These are phyloP conservation scores for Nothobranchius kuhntae DNA, from an alignment of 2,113 vertebrate genomes.

Conservation along the genomic window DNA sequence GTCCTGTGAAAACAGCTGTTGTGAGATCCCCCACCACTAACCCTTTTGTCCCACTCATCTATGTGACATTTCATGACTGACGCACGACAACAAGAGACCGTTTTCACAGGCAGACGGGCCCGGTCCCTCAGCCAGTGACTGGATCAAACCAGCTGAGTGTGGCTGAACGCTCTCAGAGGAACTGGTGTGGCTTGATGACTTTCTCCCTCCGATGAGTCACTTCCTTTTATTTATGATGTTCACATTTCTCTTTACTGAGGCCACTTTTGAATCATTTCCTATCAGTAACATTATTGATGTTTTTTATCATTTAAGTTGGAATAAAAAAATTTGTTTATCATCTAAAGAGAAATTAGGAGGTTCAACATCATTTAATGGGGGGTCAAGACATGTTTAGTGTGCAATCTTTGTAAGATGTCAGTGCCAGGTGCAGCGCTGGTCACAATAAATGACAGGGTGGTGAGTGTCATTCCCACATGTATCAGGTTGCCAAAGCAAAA, in stretches of 20 bases:
- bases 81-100: slow-evolving; percentile 54
- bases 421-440: neutral
- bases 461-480: slow-evolving; percentile 11
- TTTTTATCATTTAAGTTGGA: neutral
- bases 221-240: slow-evolving; percentile 55
- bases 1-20: neutral
- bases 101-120: slow-evolving; percentile 50
- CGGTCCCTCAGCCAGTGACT: slow-evolving; percentile 36
- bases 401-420: neutral
- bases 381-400: neutral
- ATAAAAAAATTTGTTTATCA: too few species aligned
- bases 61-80: slow-evolving; percentile 54
- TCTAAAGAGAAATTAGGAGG: too few species aligned
- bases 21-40: slow-evolving; percentile 6
- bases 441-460: neutral
- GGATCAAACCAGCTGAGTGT: slow-evolving; percentile 61
- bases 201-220: slow-evolving; percentile 49
- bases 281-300: neutral
- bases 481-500: slow-evolving; percentile 18
- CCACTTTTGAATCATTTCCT: slow-evolving; percentile 13
- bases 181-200: slow-evolving; percentile 33
- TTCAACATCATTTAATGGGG: too few species aligned
- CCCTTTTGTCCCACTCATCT: slow-evolving; percentile 1
- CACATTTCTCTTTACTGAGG: slow-evolving; percentile 27
- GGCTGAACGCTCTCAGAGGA: slow-evolving; percentile 50